Evolutionary conservation across 1,140 invertebrate species (phyloP), one percentile per base, ranked within the genome.

Genomic region (Pentalonia nigronervosa): DNA sequence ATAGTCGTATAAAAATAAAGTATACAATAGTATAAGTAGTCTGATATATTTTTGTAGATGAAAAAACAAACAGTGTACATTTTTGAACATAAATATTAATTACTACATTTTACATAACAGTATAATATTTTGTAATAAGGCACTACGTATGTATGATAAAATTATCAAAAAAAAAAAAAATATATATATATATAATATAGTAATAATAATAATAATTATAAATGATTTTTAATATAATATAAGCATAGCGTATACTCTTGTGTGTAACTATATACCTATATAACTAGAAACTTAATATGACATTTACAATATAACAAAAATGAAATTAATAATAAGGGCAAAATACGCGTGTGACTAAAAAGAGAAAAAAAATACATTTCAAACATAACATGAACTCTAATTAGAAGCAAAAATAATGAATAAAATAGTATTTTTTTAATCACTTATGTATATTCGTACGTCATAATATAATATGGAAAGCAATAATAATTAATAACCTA

Each of bases 221-320:
- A 86, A 86, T 86, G 17, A 86, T 47, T 86, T 47, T 47, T 86
- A 17, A 86, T 86, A 30, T 86, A 48, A 48, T 48, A 25, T 45
- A 47, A 86, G 34, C 36, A 56, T 89, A 89, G 25, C 21, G 21
- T 41, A 56, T 86, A 86, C 41, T 86, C 23, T 47, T 36, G 60
- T 17, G 7, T 45, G 23, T 89, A 41, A 89, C 53, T 56, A 87
- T 21, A 87, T 89, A 34, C 30, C 60, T n/a, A 76, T 53, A 50
- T 89, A 53, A 89, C 34, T 89, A 23, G 8, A 89, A 89, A 89
- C 88, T 56, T 89, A 89, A 89, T 56, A 89, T 89, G 34, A 56
- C 53, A 89, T 89, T 89, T 34, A 56, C 88, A 56, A 23, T 25
- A 89, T 89, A 89, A 89, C 88, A 56, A 89, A 56, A 56, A 89